Conservation (phyloP, 1,140 invertebrate species). For the Magallana angulata region DNA sequence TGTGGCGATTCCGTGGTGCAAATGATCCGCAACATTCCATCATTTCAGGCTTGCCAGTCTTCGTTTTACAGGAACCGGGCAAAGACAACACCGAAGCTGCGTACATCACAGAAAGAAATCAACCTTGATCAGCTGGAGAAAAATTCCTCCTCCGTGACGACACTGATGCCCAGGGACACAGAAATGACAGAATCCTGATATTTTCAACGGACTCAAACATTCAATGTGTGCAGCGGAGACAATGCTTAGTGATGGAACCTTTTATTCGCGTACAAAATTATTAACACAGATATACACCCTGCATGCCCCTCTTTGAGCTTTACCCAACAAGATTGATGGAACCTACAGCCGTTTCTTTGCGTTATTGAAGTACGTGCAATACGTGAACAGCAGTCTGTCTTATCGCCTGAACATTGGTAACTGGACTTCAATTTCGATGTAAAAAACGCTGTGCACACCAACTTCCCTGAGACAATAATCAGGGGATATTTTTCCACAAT, state of each 20-base stretch:
- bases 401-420: not conserved
- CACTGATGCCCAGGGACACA: not conserved
- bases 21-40: too few species aligned
- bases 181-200: not conserved
- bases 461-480: not conserved
- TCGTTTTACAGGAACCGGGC: too few species aligned
- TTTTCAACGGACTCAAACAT: not conserved
- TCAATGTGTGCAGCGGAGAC: not conserved
- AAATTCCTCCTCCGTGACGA: slow-evolving; percentile 34
- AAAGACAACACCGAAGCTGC: too few species aligned
- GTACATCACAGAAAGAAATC: not conserved
- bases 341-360: not conserved
- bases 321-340: not conserved
- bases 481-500: not conserved
- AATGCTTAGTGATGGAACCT: slow-evolving; percentile 14
- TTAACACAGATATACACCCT: not conserved
- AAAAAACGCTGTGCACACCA: not conserved
- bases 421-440: not conserved
- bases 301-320: not conserved
- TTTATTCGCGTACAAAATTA: not conserved
- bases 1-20: too few species aligned
- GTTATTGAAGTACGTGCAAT: not conserved
- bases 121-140: not conserved
- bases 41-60: too few species aligned
- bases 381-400: not conserved